These are phyloP conservation scores for Amia ocellicauda DNA, from an alignment of 2,113 vertebrate genomes.

Conservation along the genomic window DNA sequence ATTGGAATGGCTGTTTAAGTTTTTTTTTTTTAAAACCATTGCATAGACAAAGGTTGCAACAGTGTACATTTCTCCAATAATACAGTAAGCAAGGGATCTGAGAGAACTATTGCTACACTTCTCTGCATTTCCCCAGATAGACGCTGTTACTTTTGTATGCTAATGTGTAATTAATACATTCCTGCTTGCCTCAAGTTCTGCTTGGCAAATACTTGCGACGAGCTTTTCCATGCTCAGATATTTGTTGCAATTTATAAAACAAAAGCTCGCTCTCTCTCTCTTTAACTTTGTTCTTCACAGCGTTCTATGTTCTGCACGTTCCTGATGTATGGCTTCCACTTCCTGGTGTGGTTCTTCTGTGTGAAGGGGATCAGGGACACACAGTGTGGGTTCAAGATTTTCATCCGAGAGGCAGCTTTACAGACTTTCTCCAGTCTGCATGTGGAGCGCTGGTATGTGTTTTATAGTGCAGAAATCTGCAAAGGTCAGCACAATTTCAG, in stretches of 20 bases:
- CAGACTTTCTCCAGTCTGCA: conserved; percentile 85
- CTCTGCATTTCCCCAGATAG: no score
- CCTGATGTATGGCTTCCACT: conserved; percentile 96
- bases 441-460: conserved; percentile 87
- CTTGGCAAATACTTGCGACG: not conserved
- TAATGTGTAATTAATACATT: not conserved
- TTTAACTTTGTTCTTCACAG: conserved; percentile 49
- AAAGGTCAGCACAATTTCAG: no score
- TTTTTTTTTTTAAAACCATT: no score
- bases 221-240: no score
- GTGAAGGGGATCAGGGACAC: conserved; percentile 89
- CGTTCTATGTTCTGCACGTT: conserved; percentile 90
- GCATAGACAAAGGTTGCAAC: no score
- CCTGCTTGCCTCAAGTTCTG: no score
- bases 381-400: conserved; percentile 93
- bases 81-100: no score
- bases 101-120: no score
- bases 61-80: no score
- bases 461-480: not conserved
- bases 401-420: conserved; percentile 85
- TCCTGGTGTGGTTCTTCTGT: conserved; percentile 96
- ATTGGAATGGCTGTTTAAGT: no score
- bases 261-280: not conserved
- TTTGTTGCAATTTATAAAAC: no score
- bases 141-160: no score